Percentiles rank a stretch among this genome's conserved stretches.
phyloP scores from a whole-genome alignment of 2,113 vertebrate genomes.

The Falco punctatus region DNA sequence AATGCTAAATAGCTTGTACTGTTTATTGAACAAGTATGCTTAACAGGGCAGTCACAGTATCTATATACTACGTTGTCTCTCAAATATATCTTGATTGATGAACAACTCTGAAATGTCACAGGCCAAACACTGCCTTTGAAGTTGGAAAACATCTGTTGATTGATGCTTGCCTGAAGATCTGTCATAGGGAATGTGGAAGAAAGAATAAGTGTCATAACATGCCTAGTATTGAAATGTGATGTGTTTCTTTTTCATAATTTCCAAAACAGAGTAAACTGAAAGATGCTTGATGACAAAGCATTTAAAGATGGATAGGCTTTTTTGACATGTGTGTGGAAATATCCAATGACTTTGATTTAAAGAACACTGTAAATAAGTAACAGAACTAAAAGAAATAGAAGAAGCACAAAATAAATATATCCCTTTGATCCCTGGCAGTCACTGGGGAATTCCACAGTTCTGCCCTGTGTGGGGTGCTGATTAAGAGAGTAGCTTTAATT shows the following conservation, averaged over 20 bases:
- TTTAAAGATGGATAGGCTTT: neutral
- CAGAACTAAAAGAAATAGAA: slow-evolving; percentile 15
- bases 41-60: neutral
- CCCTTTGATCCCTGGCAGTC: neutral
- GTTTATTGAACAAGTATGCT: slow-evolving; percentile 10
- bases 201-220: slow-evolving; percentile 34
- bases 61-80: neutral
- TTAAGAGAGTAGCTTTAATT: neutral
- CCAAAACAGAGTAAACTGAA: neutral
- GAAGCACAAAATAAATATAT: neutral
- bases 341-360: neutral
- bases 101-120: slow-evolving; percentile 17
- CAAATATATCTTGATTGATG: neutral
- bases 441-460: neutral
- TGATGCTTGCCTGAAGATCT: slow-evolving; percentile 29
- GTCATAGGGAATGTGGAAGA: neutral
- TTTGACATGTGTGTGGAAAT: neutral
- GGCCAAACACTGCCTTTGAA: slow-evolving; percentile 44
- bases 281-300: neutral
- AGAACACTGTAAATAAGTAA: neutral
- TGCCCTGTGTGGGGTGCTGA: neutral
- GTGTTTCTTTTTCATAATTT: neutral
- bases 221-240: neutral
- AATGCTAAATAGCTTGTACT: neutral
- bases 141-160: slow-evolving; percentile 17